phyloP scores from a whole-genome alignment of 2,113 vertebrate species.

The Corythoichthys haematopterus region DNA sequence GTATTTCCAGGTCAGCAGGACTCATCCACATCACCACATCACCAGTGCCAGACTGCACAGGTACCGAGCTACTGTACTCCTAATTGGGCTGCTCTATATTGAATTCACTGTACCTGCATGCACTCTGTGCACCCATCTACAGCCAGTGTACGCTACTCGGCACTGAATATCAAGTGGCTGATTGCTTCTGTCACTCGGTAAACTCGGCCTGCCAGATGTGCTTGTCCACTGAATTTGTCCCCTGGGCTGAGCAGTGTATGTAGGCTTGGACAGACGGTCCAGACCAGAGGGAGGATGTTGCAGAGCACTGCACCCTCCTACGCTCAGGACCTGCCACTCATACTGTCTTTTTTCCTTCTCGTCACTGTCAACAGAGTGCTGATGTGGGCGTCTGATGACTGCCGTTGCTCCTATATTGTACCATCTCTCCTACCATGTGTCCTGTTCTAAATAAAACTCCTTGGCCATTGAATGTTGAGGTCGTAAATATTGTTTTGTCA shows the following conservation, averaged over 20 bases:
- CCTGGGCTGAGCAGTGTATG: conserved; percentile 37
- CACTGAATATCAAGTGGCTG: conserved; percentile 63
- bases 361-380: conserved; percentile 64
- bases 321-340: conserved; percentile 64
- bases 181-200: conserved; percentile 50
- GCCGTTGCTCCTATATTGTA: conserved; percentile 24
- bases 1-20: not conserved
- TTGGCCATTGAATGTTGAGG: conserved; percentile 18
- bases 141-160: conserved; percentile 24
- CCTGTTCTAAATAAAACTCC: conserved; percentile 34
- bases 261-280: conserved; percentile 46
- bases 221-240: conserved; percentile 50
- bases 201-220: conserved; percentile 54
- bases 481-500: conserved; percentile 32
- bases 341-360: conserved; percentile 56
- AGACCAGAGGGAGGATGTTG: conserved; percentile 34
- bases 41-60: conserved; percentile 41
- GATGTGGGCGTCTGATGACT: conserved; percentile 47
- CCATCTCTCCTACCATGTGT: conserved; percentile 44
- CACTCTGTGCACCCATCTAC: conserved; percentile 16
- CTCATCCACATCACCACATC: not conserved
- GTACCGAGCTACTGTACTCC: conserved; percentile 31
- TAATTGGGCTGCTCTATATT: conserved; percentile 62
- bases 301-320: conserved; percentile 37
- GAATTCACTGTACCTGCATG: conserved; percentile 41